A percentile compares a stretch with the other conserved stretches of the same genome.
Conservation (phyloP, 1,140 invertebrate genomes). For the Drosophila nikananu region DNA sequence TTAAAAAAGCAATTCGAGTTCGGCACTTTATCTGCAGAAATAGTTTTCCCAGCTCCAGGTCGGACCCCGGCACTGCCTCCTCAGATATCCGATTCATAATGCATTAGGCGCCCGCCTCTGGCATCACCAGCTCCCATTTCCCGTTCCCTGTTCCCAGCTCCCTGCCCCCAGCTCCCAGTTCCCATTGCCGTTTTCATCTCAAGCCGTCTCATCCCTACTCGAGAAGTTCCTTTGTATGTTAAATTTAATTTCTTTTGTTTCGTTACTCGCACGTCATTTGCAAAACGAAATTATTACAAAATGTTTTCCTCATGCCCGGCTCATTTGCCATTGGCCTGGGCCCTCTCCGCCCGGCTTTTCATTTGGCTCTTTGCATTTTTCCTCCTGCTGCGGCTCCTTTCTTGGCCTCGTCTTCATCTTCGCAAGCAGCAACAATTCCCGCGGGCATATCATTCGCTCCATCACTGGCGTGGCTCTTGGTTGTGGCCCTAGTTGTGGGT, state of each 20-base stretch:
- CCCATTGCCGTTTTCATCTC: slow-evolving; percentile 22
- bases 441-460: slow-evolving; percentile 82
- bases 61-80: slow-evolving; percentile 16
- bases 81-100: slow-evolving; percentile 76
- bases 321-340: slow-evolving; percentile 58
- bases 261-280: slow-evolving; percentile 84
- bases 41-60: slow-evolving; percentile 54
- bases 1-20: slow-evolving; percentile 76
- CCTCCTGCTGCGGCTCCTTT: slow-evolving; percentile 17
- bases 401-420: slow-evolving; percentile 57
- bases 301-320: slow-evolving; percentile 58
- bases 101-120: slow-evolving; percentile 64
- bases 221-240: slow-evolving; percentile 72
- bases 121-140: slow-evolving; percentile 8
- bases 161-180: slow-evolving; percentile 6
- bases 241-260: slow-evolving; percentile 85
- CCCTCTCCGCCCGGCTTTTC: slow-evolving; percentile 31
- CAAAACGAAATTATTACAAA: slow-evolving; percentile 85
- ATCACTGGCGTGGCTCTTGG: slow-evolving; percentile 56
- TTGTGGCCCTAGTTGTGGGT: slow-evolving; percentile 21
- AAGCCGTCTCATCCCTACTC: slow-evolving; percentile 41
- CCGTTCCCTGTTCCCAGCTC: slow-evolving; percentile 3
- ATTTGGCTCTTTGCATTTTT: slow-evolving; percentile 55
- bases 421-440: slow-evolving; percentile 68
- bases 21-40: slow-evolving; percentile 58